These are phyloP conservation scores for Astropecten irregularis DNA, from an alignment of 53 echinoderm and acorn worm species.

Conservation along the genomic window DNA sequence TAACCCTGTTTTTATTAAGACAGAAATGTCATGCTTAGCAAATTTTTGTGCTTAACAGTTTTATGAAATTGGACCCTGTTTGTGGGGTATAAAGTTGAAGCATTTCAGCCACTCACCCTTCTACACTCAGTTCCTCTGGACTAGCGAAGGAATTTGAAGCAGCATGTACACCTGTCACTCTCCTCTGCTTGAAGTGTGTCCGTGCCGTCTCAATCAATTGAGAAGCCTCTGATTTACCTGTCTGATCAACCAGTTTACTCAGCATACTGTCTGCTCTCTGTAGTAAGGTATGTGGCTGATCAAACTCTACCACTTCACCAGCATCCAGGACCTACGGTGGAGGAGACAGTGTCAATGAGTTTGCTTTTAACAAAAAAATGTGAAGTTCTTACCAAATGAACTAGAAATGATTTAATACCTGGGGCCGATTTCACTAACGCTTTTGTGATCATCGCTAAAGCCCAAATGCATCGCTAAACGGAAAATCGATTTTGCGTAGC, in stretches of 20 bases:
- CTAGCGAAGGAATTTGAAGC: constrained; percentile 18
- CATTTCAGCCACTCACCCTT: constrained; percentile 52
- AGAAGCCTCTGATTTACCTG: constrained; percentile 69
- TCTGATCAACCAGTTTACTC: constrained; percentile 81
- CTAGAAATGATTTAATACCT: too few species aligned
- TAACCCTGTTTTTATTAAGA: too few species aligned
- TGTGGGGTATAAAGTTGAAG: too few species aligned
- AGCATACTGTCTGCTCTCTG: constrained; percentile 65
- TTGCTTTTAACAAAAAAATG: neutral
- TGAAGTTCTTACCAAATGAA: neutral
- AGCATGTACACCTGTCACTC: constrained; percentile 19
- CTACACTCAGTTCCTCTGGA: constrained; percentile 35
- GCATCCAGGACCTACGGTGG: constrained; percentile 77
- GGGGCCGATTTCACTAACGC: too few species aligned
- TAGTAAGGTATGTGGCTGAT: constrained; percentile 74
- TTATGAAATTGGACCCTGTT: too few species aligned
- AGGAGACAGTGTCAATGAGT: neutral
- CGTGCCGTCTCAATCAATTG: constrained; percentile 64
- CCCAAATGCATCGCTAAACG: too few species aligned
- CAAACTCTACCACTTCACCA: constrained; percentile 86
- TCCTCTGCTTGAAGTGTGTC: constrained; percentile 47
- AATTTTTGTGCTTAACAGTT: too few species aligned
- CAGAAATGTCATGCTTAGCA: too few species aligned
- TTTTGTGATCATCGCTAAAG: too few species aligned
- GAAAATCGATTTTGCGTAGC: too few species aligned